A percentile compares a stretch with the other conserved stretches of the same genome.
Conservation (phyloP, 2,113 vertebrate species). For the Empidonax alnorum region DNA sequence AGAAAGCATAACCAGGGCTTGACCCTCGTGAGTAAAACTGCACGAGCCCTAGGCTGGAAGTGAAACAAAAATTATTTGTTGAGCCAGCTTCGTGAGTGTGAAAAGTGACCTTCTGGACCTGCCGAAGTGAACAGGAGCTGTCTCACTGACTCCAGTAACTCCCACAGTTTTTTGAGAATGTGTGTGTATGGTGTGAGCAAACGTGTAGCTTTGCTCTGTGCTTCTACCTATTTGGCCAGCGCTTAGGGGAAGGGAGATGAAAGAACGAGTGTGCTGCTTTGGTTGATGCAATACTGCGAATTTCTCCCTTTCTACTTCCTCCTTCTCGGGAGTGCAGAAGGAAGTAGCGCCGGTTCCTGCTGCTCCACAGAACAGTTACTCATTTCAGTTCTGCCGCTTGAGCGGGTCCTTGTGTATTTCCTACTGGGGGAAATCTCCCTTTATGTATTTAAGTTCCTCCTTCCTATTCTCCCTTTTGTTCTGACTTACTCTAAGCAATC, state of each 20-base stretch:
- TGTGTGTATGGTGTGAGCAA: not conserved
- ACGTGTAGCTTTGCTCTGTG: not conserved
- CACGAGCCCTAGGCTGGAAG: not conserved
- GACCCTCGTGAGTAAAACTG: not conserved
- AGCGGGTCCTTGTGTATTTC: not conserved
- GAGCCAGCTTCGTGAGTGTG: not conserved
- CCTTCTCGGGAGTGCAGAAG: constrained; percentile 1
- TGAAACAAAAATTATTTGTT: not conserved
- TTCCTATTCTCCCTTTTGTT: constrained; percentile 55
- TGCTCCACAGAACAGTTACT: constrained; percentile 47
- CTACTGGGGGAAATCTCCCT: constrained; percentile 6
- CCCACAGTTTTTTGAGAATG: not conserved
- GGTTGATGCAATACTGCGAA: constrained; percentile 45
- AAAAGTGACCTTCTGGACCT: not conserved
- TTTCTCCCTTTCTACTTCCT: constrained; percentile 54
- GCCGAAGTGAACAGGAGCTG: not conserved
- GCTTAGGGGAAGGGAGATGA: constrained; percentile 14
- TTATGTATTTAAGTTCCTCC: constrained; percentile 4
- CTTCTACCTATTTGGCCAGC: not conserved
- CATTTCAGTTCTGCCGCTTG: constrained; percentile 26
- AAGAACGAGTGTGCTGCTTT: not conserved
- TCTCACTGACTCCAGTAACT: not conserved
- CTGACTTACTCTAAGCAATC: constrained; percentile 48
- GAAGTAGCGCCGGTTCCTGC: constrained; percentile 5
- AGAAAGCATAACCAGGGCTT: not conserved